A percentile compares a stretch with the other conserved stretches of the same genome.
phyloP scores from a whole-genome alignment of 2,113 vertebrate genomes.

The Antechinus stuartii region DNA sequence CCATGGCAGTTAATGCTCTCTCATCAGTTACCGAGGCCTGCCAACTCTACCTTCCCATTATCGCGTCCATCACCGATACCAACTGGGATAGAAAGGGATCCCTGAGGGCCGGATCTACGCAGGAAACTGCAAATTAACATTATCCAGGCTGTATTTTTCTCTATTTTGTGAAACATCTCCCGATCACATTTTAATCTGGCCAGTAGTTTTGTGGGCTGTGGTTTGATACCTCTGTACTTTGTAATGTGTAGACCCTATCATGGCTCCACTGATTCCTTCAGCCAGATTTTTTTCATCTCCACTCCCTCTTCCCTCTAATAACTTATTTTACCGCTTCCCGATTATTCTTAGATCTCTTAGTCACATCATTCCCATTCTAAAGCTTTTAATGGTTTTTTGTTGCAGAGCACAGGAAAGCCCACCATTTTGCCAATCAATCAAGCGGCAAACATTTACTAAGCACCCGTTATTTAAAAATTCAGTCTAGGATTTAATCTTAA shows the following conservation, averaged over 20 bases:
- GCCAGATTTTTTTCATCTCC: background rate
- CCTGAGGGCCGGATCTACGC: background rate
- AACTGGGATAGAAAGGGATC: too few relatives aligned
- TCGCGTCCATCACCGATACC: too few relatives aligned
- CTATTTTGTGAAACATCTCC: background rate
- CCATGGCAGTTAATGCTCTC: too few relatives aligned
- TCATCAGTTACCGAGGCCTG: too few relatives aligned
- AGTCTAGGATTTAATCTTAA: background rate
- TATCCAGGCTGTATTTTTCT: background rate
- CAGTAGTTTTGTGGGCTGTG: background rate
- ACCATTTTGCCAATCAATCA: background rate
- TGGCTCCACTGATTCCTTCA: background rate
- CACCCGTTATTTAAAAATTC: background rate
- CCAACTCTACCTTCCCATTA: too few relatives aligned
- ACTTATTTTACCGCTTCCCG: background rate
- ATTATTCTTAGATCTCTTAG: background rate
- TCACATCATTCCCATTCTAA: background rate
- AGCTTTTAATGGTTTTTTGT: background rate
- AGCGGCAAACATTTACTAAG: background rate
- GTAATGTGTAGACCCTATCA: background rate
- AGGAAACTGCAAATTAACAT: background rate
- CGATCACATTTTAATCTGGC: background rate
- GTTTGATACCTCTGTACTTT: background rate
- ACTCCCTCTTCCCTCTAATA: background rate
- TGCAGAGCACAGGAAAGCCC: background rate